Percentiles rank a stretch among this genome's conserved stretches.
phyloP scores from a whole-genome alignment of 2,888 invertebrate genomes.

The Strigamia maritima region DNA sequence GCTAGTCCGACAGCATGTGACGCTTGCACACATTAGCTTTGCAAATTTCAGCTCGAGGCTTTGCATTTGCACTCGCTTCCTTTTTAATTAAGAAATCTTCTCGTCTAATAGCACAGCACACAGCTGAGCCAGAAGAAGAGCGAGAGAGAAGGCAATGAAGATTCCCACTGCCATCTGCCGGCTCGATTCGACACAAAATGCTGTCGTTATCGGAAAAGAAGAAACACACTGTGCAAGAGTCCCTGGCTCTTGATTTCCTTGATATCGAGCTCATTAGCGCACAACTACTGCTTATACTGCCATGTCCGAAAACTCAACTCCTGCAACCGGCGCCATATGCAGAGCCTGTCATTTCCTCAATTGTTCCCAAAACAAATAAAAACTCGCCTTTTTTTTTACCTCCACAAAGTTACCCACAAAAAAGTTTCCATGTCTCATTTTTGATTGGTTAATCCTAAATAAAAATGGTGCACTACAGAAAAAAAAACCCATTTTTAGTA shows the following conservation, averaged over 20 bases:
- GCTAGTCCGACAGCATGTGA: slow-evolving; percentile 27
- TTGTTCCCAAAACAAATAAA: too few species aligned
- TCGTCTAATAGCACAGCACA: slow-evolving; percentile 25
- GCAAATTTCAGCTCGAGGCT: slow-evolving; percentile 32
- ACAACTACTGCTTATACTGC: slow-evolving; percentile 21
- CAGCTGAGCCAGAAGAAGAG: slow-evolving; percentile 21
- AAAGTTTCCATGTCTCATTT: too few species aligned
- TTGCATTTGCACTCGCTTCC: slow-evolving; percentile 31
- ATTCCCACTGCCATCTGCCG: slow-evolving; percentile 29
- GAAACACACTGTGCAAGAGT: slow-evolving; percentile 2
- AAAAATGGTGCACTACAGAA: too few species aligned
- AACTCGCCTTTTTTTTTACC: too few species aligned
- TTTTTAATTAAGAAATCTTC: slow-evolving; percentile 31
- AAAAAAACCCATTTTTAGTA: background rate
- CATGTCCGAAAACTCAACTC: slow-evolving; percentile 17
- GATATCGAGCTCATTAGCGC: slow-evolving; percentile 31
- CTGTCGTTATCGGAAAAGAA: slow-evolving; percentile 33
- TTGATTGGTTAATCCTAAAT: too few species aligned
- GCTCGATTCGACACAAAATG: slow-evolving; percentile 27
- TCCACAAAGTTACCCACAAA: too few species aligned
- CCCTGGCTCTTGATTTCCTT: slow-evolving; percentile 20
- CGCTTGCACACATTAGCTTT: slow-evolving; percentile 22
- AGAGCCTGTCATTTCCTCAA: background rate
- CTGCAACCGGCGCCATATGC: background rate
- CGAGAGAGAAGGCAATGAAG: slow-evolving; percentile 8